phyloP scores from a whole-genome alignment of 2,888 invertebrate genomes.

The Eristalis arbustorum region DNA sequence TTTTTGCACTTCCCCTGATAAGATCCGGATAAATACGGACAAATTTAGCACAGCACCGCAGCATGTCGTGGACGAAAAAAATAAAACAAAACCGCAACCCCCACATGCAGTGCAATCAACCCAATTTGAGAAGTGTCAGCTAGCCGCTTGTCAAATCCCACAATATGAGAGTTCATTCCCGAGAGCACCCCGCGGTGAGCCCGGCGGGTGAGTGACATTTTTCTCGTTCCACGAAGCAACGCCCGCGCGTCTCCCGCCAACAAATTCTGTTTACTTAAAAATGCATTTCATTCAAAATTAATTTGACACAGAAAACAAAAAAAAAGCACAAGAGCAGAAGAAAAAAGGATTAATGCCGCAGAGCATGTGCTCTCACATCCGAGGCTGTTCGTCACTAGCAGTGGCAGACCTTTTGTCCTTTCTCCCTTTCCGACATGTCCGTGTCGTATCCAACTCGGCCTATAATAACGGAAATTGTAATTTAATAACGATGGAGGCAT shows the following conservation, averaged over 20 bases:
- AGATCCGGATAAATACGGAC: no score
- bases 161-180: slow-evolving; percentile 8
- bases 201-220: slow-evolving; percentile 45
- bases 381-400: slow-evolving; percentile 16
- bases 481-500: slow-evolving; percentile 63
- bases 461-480: slow-evolving; percentile 61
- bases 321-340: background rate
- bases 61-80: background rate
- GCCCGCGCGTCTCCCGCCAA: slow-evolving; percentile 9
- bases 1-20: no score
- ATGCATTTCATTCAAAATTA: slow-evolving; percentile 70
- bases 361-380: slow-evolving; percentile 23
- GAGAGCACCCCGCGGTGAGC: background rate
- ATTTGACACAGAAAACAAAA: slow-evolving; percentile 34
- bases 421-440: background rate
- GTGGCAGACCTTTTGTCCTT: slow-evolving; percentile 9
- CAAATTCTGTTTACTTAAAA: slow-evolving; percentile 61
- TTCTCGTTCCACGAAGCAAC: slow-evolving; percentile 37
- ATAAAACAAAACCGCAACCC: background rate
- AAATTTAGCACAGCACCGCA: background rate
- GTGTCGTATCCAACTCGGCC: slow-evolving; percentile 19
- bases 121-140: slow-evolving; percentile 27
- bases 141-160: slow-evolving; percentile 21
- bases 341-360: slow-evolving; percentile 38
- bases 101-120: slow-evolving; percentile 1